Evolutionary conservation across 2,888 invertebrate genomes (phyloP).

Genomic region (Drosophila hamatofila): DNA sequence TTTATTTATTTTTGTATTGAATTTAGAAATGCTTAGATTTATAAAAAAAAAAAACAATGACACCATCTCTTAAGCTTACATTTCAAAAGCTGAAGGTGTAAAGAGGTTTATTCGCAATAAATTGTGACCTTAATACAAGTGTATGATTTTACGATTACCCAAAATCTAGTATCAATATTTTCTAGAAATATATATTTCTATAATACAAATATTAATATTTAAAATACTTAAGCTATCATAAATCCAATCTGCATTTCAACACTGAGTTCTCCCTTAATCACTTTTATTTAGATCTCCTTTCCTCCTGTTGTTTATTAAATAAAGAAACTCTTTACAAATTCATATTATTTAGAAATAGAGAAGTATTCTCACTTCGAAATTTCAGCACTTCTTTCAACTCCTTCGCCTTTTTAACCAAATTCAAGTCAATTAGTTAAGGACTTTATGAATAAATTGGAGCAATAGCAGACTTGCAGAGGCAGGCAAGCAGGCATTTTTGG

Average conservation of each 20-base stretch:
- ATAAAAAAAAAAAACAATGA: no score
- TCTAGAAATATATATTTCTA: no score
- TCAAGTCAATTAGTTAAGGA: conserved; percentile 4
- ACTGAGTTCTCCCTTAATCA: background rate
- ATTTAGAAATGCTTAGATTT: no score
- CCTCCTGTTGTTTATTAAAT: background rate
- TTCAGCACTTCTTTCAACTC: background rate
- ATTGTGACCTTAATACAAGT: no score
- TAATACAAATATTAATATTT: no score
- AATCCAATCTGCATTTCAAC: background rate
- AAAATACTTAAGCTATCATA: no score
- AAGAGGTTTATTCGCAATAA: no score
- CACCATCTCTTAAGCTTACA: no score
- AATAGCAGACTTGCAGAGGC: background rate
- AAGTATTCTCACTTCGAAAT: conserved; percentile 3
- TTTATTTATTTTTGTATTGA: no score
- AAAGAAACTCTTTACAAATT: background rate
- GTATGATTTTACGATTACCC: no score
- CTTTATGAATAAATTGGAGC: conserved; percentile 12
- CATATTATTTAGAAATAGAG: background rate
- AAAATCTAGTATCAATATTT: no score
- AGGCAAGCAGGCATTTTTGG: background rate
- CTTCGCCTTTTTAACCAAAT: background rate
- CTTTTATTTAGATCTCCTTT: background rate
- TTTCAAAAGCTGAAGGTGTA: no score